Conservation (phyloP, 1,140 invertebrate genomes). For the Acarapis woodi region DNA sequence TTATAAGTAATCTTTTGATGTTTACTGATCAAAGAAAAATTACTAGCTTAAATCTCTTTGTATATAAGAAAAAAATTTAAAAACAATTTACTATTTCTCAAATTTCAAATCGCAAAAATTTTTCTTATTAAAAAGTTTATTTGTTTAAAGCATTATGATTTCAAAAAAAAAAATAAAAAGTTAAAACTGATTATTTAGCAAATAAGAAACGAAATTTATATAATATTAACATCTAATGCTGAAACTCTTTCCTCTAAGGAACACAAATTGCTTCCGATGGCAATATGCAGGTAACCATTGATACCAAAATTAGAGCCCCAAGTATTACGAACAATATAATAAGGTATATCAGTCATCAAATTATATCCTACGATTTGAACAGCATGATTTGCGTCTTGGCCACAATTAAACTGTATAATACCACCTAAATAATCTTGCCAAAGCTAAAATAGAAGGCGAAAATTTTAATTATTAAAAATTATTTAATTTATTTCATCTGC, state of each 20-base stretch:
- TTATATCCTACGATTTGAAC: slow-evolving; percentile 57
- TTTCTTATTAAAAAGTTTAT: too few species aligned
- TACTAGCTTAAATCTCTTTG: too few species aligned
- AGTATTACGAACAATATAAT: slow-evolving; percentile 57
- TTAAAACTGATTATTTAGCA: not conserved
- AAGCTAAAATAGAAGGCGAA: too few species aligned
- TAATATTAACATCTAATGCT: slow-evolving; percentile 14
- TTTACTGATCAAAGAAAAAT: too few species aligned
- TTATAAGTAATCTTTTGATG: too few species aligned
- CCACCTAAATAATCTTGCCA: slow-evolving; percentile 70
- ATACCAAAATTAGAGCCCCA: slow-evolving; percentile 47
- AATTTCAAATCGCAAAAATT: not conserved
- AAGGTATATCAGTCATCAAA: slow-evolving; percentile 29
- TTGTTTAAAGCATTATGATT: not conserved
- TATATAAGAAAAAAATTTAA: too few species aligned
- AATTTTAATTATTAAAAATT: too few species aligned
- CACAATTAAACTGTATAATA: slow-evolving; percentile 31
- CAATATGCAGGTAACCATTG: slow-evolving; percentile 43
- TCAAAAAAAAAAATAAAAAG: not conserved
- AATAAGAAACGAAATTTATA: not conserved
- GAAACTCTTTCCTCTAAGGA: slow-evolving; percentile 24
- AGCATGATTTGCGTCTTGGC: slow-evolving; percentile 33
- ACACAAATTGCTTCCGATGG: slow-evolving; percentile 43
- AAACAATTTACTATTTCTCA: too few species aligned
- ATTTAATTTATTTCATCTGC: too few species aligned